phyloP scores from a whole-genome alignment of 2,797 vertebrate species.

The Jordanella pulchra region DNA sequence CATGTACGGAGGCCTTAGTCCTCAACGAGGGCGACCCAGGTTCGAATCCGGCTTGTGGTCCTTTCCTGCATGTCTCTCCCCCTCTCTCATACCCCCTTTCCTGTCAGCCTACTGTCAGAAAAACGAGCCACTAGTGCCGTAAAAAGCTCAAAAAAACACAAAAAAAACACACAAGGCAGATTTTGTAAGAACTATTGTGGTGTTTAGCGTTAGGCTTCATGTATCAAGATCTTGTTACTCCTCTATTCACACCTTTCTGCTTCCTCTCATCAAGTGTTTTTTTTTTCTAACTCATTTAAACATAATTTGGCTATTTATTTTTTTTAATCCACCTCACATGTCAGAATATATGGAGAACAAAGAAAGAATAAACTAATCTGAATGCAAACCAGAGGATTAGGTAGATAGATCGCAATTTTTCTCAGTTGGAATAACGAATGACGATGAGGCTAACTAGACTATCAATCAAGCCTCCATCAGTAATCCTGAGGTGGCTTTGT shows the following conservation, averaged over 20 bases:
- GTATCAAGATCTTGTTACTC: too few relatives aligned
- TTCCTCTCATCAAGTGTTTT: constrained; percentile 36
- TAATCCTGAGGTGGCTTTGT: constrained; percentile 75
- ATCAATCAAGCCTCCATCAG: constrained; percentile 73
- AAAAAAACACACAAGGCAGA: neutral
- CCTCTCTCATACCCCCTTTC: too few relatives aligned
- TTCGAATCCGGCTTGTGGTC: too few relatives aligned
- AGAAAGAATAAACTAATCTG: constrained; percentile 63
- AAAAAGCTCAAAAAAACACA: too few relatives aligned
- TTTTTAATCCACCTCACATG: constrained; percentile 36
- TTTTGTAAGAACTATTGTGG: constrained; percentile 1
- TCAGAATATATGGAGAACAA: constrained; percentile 34
- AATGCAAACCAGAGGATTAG: constrained; percentile 64
- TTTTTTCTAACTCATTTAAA: constrained; percentile 15
- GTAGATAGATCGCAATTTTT: constrained; percentile 69
- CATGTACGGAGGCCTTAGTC: too few relatives aligned
- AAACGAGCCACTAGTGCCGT: too few relatives aligned
- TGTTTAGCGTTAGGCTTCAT: neutral
- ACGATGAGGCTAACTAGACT: constrained; percentile 68
- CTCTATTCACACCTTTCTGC: constrained; percentile 19
- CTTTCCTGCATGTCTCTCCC: too few relatives aligned
- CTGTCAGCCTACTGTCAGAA: too few relatives aligned
- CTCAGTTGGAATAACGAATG: constrained; percentile 59
- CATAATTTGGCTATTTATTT: neutral
- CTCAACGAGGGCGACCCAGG: too few relatives aligned